These are phyloP conservation scores for Ginglymostoma cirratum DNA, from an alignment of 2,113 vertebrate genomes.

Conservation along the genomic window DNA sequence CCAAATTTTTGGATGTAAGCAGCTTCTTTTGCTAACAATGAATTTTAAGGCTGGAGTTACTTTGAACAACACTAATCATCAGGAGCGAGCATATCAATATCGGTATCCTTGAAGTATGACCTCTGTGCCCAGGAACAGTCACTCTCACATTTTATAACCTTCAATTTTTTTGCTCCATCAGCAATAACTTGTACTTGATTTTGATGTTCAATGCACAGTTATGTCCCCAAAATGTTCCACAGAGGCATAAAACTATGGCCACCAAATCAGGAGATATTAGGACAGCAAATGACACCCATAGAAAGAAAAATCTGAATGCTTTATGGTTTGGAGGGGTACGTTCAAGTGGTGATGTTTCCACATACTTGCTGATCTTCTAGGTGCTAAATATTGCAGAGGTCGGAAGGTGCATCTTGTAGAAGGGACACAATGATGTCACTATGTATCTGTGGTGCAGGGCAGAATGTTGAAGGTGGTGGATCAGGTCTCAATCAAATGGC, in stretches of 20 bases:
- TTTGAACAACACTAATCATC: neutral
- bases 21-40: conserved; percentile 7
- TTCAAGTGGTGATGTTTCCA: no score
- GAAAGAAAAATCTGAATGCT: no score
- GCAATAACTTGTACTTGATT: neutral
- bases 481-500: no score
- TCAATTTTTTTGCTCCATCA: neutral
- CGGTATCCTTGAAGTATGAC: neutral
- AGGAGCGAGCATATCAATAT: neutral
- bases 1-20: neutral
- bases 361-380: no score
- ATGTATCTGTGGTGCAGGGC: no score
- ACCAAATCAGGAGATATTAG: neutral
- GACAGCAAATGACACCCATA: neutral
- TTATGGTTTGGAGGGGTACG: no score
- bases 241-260: neutral
- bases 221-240: neutral
- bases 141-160: neutral
- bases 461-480: no score
- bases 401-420: no score
- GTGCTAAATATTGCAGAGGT: no score
- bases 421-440: no score
- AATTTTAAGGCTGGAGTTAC: neutral
- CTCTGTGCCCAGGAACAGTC: neutral
- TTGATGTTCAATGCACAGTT: neutral